Evolutionary conservation across 1,140 invertebrate species (phyloP).

Genomic region (Dendroctonus ponderosae): DNA sequence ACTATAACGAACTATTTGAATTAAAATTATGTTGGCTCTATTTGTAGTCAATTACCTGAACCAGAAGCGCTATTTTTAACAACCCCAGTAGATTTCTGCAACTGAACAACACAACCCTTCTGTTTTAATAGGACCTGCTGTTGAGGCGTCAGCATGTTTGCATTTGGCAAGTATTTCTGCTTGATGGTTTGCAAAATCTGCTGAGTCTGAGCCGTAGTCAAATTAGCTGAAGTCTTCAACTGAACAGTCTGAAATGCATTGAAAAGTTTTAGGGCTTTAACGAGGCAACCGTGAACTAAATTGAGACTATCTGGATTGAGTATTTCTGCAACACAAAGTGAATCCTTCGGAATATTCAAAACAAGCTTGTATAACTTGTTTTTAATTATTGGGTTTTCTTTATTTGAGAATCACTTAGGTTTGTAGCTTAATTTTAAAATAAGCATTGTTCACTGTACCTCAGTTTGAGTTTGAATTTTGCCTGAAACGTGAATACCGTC

Average conservation of each 20-base stretch:
- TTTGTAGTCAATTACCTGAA: conserved; percentile 5
- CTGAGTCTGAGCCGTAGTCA: conserved; percentile 53
- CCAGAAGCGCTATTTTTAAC: conserved; percentile 17
- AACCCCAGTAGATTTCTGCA: conserved; percentile 39
- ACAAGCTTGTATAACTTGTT: no score
- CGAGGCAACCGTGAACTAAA: no score
- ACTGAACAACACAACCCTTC: conserved; percentile 43
- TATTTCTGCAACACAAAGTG: no score
- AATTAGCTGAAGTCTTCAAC: conserved; percentile 44
- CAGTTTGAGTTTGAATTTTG: conserved; percentile 26
- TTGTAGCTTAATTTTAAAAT: not conserved
- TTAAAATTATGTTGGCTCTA: not conserved
- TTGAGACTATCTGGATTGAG: no score
- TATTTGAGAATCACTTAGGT: no score
- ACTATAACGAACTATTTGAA: no score
- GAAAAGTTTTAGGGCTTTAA: not conserved
- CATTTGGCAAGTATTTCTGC: conserved; percentile 47
- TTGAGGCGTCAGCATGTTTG: conserved; percentile 41
- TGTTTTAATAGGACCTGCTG: conserved; percentile 46
- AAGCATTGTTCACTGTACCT: conserved; percentile 16
- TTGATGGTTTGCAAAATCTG: conserved; percentile 52
- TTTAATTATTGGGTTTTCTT: no score
- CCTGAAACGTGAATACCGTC: conserved; percentile 7
- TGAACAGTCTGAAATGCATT: conserved; percentile 30
- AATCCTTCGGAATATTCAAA: no score